Base-by-base conservation (phyloP, 2,888 invertebrate genomes). In the Clunio marinus region DNA sequence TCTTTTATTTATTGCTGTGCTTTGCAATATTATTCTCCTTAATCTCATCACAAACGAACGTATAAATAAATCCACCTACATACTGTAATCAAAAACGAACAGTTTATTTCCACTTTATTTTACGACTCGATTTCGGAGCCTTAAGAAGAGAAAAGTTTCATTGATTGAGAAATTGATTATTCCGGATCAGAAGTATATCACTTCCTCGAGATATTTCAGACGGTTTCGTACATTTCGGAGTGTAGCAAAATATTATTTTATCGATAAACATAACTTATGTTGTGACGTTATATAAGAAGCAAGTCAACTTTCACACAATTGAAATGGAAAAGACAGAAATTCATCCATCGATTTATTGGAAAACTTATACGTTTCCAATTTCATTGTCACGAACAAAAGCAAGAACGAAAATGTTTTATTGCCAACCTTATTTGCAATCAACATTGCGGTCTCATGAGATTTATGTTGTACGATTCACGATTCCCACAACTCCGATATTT, bases 111-210 rank as follows among this genome's bases (percentile, higher is more conserved):
- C 10, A 10, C 22, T 51, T 17, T 13, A 51, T 51, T 17, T 22
- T 13, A 51, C 51, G 41, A n/a, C 10, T 10, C 41, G n/a, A n/a
- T 10, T 10, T 41, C 41, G 4, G 2, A 10, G 41, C 2, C 15
- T 10, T 5, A 41, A n/a, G n/a, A n/a, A 3, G 3, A 13, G 17
- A 51, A 17, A 17, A 4, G 22, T 51, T 13, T 51, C 51, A 2
- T 17, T 51, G 51, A 51, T 51, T 27, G 58, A 55, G 55, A 55
- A 55, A 55, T 55, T 55, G 55, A 55, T 35, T 35, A 35, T 55
- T 55, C 41, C 15, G 41, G n/a, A 41, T 41, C 41, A 3, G 41
- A 51, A 51, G 20, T 51, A 22, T 51, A 22, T 51, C 51, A n/a
- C 41, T 41, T 41, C 4, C 7, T n/a, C 41, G 41, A 41, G 15